Conservation (phyloP, 2,888 invertebrate species). For the Trichopoda pennipes region DNA sequence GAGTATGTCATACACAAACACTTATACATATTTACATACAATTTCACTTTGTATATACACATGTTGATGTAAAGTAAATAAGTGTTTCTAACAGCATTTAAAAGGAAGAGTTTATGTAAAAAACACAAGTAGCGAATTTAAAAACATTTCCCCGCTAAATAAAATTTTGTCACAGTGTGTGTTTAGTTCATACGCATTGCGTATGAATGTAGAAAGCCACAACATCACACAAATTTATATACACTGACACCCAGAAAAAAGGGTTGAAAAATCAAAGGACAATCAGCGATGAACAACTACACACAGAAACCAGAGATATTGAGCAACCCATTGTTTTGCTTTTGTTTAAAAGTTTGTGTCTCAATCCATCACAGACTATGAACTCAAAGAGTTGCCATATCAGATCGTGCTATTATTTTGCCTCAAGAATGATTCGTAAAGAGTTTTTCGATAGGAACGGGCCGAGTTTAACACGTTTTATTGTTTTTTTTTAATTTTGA, state of each 20-base stretch:
- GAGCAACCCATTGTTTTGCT: conserved; percentile 4
- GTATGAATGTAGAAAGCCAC: conserved; percentile 43
- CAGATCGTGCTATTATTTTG: too few species aligned
- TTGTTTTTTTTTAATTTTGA: too few species aligned
- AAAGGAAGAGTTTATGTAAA: conserved; percentile 21
- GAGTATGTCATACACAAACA: conserved; percentile 40
- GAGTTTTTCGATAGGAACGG: too few species aligned
- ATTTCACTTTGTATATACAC: conserved; percentile 11
- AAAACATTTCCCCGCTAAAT: conserved; percentile 59
- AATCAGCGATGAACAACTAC: conserved; percentile 15
- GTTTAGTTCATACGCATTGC: conserved; percentile 52
- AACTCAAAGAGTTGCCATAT: conserved; percentile 33
- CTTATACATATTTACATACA: neutral
- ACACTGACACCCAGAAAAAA: conserved; percentile 36
- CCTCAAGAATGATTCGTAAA: too few species aligned
- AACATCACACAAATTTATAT: conserved; percentile 16
- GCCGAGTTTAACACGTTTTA: too few species aligned
- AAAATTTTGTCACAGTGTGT: conserved; percentile 32
- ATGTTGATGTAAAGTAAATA: conserved; percentile 13
- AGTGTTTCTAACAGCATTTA: neutral
- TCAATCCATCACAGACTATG: neutral
- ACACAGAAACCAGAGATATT: conserved; percentile 30
- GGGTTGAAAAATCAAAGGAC: conserved; percentile 67
- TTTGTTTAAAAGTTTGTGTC: neutral
- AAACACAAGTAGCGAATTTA: conserved; percentile 40